Percentiles rank a stretch among this genome's conserved stretches.
phyloP scores from a whole-genome alignment of 2,797 vertebrate species.

The Hipposideros larvatus region DNA sequence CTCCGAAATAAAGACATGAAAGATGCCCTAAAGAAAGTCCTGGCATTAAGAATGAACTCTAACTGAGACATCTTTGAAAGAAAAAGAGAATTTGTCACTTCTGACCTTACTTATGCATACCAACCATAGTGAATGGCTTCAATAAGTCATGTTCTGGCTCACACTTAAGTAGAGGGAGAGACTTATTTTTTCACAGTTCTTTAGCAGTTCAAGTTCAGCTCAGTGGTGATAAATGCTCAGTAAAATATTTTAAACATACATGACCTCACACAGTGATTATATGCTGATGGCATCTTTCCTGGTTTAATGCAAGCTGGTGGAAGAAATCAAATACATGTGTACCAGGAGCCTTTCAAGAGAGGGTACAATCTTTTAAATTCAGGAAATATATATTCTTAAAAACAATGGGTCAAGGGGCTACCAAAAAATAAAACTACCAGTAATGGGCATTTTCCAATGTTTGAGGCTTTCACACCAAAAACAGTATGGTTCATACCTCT shows the following conservation, averaged over 20 bases:
- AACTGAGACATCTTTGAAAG: slow-evolving; percentile 39
- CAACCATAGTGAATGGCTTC: not conserved
- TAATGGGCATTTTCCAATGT: not conserved
- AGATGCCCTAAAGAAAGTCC: slow-evolving; percentile 71
- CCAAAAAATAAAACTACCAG: not conserved
- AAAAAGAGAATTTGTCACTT: not conserved
- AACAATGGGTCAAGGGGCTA: not conserved
- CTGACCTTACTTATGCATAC: not conserved
- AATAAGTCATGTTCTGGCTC: not conserved
- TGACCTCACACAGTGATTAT: not conserved
- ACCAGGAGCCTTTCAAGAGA: slow-evolving; percentile 13
- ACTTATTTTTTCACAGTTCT: not conserved
- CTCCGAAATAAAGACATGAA: slow-evolving; percentile 80
- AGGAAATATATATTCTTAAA: slow-evolving; percentile 39
- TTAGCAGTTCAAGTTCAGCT: slow-evolving; percentile 19
- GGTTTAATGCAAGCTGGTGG: not conserved
- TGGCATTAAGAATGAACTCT: slow-evolving; percentile 32
- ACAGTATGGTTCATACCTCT: not conserved
- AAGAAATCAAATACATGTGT: not conserved
- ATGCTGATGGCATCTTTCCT: not conserved
- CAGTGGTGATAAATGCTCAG: not conserved
- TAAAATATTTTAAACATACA: slow-evolving; percentile 22
- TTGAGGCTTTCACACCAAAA: slow-evolving; percentile 15
- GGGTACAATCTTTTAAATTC: not conserved
- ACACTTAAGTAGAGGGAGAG: not conserved